Evolutionary conservation across 37 sponge, comb jelly and placozoan genomes (phyloP).

Genomic region (Ianthella basta): DNA sequence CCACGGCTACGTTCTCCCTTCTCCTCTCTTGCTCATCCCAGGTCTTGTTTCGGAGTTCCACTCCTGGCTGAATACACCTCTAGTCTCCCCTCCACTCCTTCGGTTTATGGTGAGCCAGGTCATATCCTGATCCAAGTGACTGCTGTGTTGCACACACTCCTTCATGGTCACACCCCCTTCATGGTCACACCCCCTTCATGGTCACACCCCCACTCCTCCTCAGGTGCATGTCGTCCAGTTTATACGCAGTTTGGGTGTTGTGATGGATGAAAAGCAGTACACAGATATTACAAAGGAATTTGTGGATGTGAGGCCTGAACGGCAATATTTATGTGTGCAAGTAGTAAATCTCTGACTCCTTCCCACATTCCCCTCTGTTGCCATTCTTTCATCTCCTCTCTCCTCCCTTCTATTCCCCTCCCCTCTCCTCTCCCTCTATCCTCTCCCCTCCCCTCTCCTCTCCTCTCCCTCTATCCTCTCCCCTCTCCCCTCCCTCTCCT

Average conservation of each 20-base stretch:
- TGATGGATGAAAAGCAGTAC: conserved; percentile 18
- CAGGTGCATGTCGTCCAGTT: conserved; percentile 78
- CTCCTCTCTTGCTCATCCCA: background rate
- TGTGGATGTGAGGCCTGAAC: conserved; percentile 38
- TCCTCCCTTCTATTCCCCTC: too few relatives aligned
- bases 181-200: too few relatives aligned
- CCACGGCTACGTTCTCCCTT: too few relatives aligned
- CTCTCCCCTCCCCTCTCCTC: too few relatives aligned
- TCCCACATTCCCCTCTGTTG: background rate
- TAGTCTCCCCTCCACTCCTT: conserved; percentile 43
- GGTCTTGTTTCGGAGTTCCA: conserved; percentile 60
- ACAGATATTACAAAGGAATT: background rate
- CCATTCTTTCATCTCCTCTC: background rate
- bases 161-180: too few relatives aligned
- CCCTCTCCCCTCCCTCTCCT: too few relatives aligned
- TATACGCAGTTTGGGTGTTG: conserved; percentile 42
- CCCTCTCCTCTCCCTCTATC: too few relatives aligned
- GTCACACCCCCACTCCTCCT: background rate
- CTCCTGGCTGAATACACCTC: conserved; percentile 40
- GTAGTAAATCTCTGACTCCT: too few relatives aligned
- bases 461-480: too few relatives aligned
- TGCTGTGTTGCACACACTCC: too few relatives aligned
- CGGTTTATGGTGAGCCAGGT: conserved; percentile 67
- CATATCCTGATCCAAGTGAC: too few relatives aligned
- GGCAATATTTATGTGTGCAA: too few relatives aligned